Evolutionary conservation across 1,140 invertebrate species (phyloP), one percentile per base, ranked within the genome.

Genomic region (Macrocentrus cingulum): DNA sequence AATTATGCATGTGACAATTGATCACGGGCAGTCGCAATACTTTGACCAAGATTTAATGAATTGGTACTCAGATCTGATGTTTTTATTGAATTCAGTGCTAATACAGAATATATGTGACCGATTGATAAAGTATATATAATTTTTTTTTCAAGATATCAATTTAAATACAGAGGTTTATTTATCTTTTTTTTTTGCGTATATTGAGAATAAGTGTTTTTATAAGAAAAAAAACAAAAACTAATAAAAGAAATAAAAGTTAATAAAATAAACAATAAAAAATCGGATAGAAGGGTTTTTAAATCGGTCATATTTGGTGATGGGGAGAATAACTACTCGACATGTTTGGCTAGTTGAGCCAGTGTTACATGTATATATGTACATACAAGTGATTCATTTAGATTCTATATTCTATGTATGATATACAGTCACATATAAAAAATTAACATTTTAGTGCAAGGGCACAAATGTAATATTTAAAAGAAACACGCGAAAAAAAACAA

Each of bases 341-440:
- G 36, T 8, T 39, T 39, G 36, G 36, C 36, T n/a, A 15, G 8
- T 39, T 48, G 22, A 9, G 45, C 22, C 45, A 23, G 15, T 48
- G 68, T 73, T 75, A 72, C 65, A 59, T 79, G 75, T 80, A 79
- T 37, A 80, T 79, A 79, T 80, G 75, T 79, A 79, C 72, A 80
- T 79, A 80, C 53, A 58, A 48, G 52, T 73, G 72, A 78, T 69
- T 74, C 67, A 64, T 75, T 68, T 76, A 78, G 70, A 75, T 72
- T 68, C 66, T 64, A 64, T 66, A 68, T 68, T 69, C 68, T 59
- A 71, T 70, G 60, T 70, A 70, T 66, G 69, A 69, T 71, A 74
- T 68, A 71, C 68, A 77, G 70, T 75, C 72, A 72, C 63, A 65
- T 67, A 72, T 65, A 55, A 59, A 66, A 63, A 46, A 62, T 72